Evolutionary conservation across 2,113 vertebrate species (phyloP).

Genomic region (Probosciger aterrimus): DNA sequence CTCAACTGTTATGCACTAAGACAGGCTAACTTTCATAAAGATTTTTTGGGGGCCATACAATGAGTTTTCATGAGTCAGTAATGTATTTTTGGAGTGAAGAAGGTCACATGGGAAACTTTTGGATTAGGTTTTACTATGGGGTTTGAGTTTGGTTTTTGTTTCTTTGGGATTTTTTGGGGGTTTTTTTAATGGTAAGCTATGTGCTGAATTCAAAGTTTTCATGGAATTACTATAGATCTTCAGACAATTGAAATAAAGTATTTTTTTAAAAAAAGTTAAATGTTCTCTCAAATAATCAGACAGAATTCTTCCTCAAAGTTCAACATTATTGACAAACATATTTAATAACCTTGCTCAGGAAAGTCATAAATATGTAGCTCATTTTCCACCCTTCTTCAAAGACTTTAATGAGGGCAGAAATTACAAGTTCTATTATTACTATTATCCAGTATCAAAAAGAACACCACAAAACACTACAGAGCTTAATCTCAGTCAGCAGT

Average conservation of each 20-base stretch:
- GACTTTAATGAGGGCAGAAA: slow-evolving; percentile 42
- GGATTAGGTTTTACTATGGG: background rate
- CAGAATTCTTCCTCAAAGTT: slow-evolving; percentile 3
- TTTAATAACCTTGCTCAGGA: slow-evolving; percentile 23
- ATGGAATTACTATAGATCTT: background rate
- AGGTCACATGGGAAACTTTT: background rate
- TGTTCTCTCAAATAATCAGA: slow-evolving; percentile 31
- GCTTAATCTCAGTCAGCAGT: slow-evolving; percentile 17
- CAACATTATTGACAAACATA: slow-evolving; percentile 41
- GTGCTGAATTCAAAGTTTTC: background rate
- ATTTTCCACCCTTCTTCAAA: slow-evolving; percentile 32
- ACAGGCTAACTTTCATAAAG: background rate
- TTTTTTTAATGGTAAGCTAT: background rate
- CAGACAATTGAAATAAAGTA: background rate
- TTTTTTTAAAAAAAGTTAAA: background rate
- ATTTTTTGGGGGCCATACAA: background rate
- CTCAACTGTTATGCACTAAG: background rate
- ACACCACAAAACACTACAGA: background rate
- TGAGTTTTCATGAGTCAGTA: background rate
- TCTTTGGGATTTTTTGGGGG: background rate
- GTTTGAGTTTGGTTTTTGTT: background rate
- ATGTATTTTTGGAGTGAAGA: background rate
- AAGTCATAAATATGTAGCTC: slow-evolving; percentile 40
- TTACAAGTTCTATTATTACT: slow-evolving; percentile 26
- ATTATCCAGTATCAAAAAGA: slow-evolving; percentile 8